Base-by-base conservation (phyloP, 2,113 vertebrate genomes). In the Paracanthobrama guichenoti region DNA sequence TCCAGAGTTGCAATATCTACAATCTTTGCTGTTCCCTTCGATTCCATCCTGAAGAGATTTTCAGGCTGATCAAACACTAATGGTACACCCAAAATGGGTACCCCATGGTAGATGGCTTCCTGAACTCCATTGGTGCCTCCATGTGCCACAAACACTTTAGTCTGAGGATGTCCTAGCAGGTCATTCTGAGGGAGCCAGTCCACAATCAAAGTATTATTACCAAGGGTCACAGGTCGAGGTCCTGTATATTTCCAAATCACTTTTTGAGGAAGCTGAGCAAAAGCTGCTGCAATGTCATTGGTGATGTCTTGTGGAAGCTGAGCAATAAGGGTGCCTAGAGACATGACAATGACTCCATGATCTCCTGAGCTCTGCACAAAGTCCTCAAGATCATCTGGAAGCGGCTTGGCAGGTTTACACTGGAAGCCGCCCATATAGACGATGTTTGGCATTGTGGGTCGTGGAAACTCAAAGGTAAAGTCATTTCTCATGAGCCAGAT, bases 401-500 rank as follows among this genome's bases (percentile, higher is more conserved):
- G 88, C 3, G 86, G 84, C 28, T 83, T 87, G n/a, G 87, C 71
- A 3, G 89, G 86, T 74, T 83, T 88, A 71, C 89, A 90, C 39
- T 90, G 89, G 28, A 90, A 90, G 14, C 87, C 89, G 12, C 86
- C 79, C 42, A 90, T 87, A 48, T 90, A 90, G n/a, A 90, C 9
- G 3, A 90, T 66, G 53, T 90, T 90, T 14, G 89, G 89, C 89
- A 89, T 87, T 60, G 85, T 88, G 57, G 88, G 88, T 62, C 86
- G 26, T 26, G 88, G 88, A 86, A 86, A 89, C 12, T 94, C 92
- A 91, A 93, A 94, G 55, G 92, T 75, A 74, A 94, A 93, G 83
- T 93, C 89, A 83, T 87, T 93, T 86, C 93, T 93, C 92, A 93
- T 91, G 0, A 93, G 90, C 93, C 92, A 94, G 50, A 93, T 93